Evolutionary conservation across 2,113 vertebrate genomes (phyloP).

Genomic region (Halichoerus grypus): DNA sequence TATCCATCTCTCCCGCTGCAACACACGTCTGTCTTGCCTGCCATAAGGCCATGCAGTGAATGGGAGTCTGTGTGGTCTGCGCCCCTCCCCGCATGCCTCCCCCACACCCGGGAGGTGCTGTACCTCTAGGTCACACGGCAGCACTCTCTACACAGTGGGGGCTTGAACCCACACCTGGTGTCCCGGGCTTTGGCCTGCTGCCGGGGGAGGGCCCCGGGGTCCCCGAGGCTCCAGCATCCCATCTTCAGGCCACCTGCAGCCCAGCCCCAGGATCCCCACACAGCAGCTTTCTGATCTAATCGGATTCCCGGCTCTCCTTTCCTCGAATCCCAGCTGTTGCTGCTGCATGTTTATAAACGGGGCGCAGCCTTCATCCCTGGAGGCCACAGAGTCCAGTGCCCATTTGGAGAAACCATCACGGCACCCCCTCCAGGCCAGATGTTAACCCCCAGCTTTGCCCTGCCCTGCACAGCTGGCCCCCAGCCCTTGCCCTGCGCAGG

Average conservation of each 20-base stretch:
- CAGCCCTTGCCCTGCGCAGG: neutral
- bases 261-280: neutral
- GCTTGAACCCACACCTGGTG: neutral
- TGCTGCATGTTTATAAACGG: neutral
- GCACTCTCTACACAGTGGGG: neutral
- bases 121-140: neutral
- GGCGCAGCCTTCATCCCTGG: neutral
- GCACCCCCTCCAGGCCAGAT: neutral
- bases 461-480: neutral
- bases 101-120: rapidly evolving
- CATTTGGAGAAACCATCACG: neutral
- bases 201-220: neutral
- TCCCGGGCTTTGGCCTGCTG: neutral
- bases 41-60: rapidly evolving
- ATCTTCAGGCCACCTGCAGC: neutral
- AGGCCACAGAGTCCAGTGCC: neutral
- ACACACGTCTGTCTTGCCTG: rapidly evolving
- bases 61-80: rapidly evolving
- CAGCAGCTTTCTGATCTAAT: neutral
- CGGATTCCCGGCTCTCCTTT: conserved; percentile 20
- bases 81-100: too few species aligned
- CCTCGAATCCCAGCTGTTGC: neutral
- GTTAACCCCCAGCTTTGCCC: neutral
- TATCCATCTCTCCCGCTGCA: too few species aligned
- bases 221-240: neutral